Base-by-base conservation (phyloP, 2,797 vertebrate genomes). In the Sternotherus odoratus region DNA sequence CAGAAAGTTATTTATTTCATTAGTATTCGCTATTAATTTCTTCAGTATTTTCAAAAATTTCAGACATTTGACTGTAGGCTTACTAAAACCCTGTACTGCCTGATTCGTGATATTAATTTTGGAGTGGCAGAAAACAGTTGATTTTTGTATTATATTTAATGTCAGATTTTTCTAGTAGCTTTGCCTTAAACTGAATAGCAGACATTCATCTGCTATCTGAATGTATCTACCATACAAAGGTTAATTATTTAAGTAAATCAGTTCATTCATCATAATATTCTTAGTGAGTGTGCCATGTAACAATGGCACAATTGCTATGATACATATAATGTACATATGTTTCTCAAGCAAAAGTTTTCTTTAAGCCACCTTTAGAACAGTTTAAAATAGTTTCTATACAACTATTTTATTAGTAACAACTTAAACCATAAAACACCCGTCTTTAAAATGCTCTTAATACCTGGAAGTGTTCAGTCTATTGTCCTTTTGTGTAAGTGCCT, bases 181-280 rank as follows among this genome's bases (percentile, higher is more conserved):
- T 54, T 95, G 56, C 90, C 95, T 94, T 95, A 89, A 93, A 77
- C 86, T 88, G 88, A 97, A 83, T 83, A 84, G 94, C 95, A 97
- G 88, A 82, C 90, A 82, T 91, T 83, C 79, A 84, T 97, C 90
- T 96, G 88, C 56, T 93, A 90, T 81, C 30, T 97, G 78, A 79
- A 84, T 77, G 69, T 88, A 96, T 94, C 92, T 92, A 8, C 83
- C 91, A 85, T 94, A 88, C 96, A 93, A 57, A 97, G 94, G 95
- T 97, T 97, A 97, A 97, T 97, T 98, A 96, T 97, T 96, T 93
- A 93, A 92, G 90, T 97, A 94, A 97, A 94, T 95, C 93, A 85
- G 46, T 96, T 96, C 92, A 89, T 96, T 96, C 91, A 95, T 97
- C 94, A 79, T 81, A 89, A 53, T 86, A 48, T 93, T 95, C 86